phyloP scores from a whole-genome alignment of 2,888 invertebrate species.

The Acronicta leporina region DNA sequence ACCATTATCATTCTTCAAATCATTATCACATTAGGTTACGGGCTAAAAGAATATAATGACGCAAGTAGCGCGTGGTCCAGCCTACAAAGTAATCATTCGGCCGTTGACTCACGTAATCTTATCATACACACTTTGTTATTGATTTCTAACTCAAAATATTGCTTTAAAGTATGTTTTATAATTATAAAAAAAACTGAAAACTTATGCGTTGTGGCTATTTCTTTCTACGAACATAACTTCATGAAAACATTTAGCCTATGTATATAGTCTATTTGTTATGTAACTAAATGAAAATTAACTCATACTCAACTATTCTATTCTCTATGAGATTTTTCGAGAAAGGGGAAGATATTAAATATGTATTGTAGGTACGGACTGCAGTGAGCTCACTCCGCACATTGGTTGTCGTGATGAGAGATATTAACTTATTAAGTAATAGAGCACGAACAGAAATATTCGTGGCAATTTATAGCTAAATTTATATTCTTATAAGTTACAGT shows the following conservation, averaged over 20 bases:
- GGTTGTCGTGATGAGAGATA: too few relatives aligned
- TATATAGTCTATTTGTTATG: neutral
- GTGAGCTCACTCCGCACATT: too few relatives aligned
- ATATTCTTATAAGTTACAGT: too few relatives aligned
- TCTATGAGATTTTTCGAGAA: too few relatives aligned
- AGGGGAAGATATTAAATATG: too few relatives aligned
- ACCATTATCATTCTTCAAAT: neutral
- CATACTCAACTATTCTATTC: too few relatives aligned
- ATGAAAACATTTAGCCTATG: conserved; percentile 1
- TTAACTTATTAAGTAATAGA: too few relatives aligned
- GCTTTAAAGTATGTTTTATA: conserved; percentile 14
- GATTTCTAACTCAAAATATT: conserved; percentile 72
- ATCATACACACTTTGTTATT: conserved; percentile 70
- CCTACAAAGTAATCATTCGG: conserved; percentile 55
- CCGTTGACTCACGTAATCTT: conserved; percentile 68
- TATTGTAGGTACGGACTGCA: too few relatives aligned
- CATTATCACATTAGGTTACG: conserved; percentile 10
- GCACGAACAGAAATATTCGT: too few relatives aligned
- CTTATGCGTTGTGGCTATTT: neutral
- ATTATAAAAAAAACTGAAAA: conserved; percentile 8
- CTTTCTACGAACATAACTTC: neutral
- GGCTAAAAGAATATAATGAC: conserved; percentile 53
- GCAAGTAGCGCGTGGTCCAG: conserved; percentile 56
- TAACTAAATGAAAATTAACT: too few relatives aligned
- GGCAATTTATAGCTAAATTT: too few relatives aligned